Evolutionary conservation across 2,113 vertebrate genomes (phyloP), one percentile per base, ranked within the genome.

Genomic region (Chelonoidis abingdonii): DNA sequence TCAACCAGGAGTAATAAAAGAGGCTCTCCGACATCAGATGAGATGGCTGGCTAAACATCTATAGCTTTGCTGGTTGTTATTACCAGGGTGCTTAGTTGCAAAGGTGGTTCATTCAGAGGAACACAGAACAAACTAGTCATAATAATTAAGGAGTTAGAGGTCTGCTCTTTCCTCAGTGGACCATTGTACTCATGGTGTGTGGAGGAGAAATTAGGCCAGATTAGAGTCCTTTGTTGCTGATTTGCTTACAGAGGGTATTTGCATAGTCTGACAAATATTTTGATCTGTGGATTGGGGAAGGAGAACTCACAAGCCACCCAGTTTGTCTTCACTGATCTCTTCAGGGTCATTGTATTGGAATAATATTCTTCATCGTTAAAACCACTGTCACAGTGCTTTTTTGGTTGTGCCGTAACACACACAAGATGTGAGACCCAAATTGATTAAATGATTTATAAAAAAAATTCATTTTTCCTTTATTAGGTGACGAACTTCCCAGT

Each of bases 401-500:
- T 76, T 47, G 41, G 75, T 27, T 44, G 38, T 6, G 41, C 54
- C 72, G 50, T 94, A 80, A 38, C 29, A 93, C 57, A 25, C 65
- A 89, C 10, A 87, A 31, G 78, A 19, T 1, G 0, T 79, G 80
- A 21, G 5, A 22, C 38, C 69, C 38, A 38, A 24, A 72, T 9
- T 44, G 21, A 44, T 76, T 44, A 76, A 10, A 57, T 86, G 29
- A 47, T 38, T 91, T 4, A 84, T 80, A 72, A 72, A 94, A 94
- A 59, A 79, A 8, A 90, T 85, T 90, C 0, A 16, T 93, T 75
- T 93, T 75, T 54, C 25, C 17, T 62, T 83, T 16, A 8, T 91
- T 91, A 99, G 99, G 99, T 27, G 99, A 99, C 3, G 99, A 99
- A 96, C 98, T 99, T 95, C 99, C 99, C 2, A 99, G 97, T 97